phyloP scores from a whole-genome alignment of 2,797 vertebrate species.

The Ctenochaetus hawaiiensis region DNA sequence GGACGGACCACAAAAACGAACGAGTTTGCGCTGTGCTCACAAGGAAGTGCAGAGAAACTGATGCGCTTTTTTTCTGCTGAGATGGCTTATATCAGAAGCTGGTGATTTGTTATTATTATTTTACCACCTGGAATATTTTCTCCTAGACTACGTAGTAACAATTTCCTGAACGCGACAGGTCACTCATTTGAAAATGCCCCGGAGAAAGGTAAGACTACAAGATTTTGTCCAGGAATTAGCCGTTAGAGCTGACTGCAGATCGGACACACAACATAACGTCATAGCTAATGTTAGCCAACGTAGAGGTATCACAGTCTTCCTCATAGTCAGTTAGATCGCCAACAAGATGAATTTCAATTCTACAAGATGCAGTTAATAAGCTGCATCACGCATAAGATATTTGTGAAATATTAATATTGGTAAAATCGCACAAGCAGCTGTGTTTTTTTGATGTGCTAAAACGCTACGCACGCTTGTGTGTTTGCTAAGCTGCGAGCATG shows the following conservation, averaged over 20 bases:
- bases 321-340: too few species aligned
- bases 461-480: conserved; percentile 47
- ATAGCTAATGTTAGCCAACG: conserved; percentile 60
- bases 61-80: conserved; percentile 63
- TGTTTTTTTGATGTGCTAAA: conserved; percentile 39
- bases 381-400: neutral
- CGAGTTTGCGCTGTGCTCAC: conserved; percentile 52
- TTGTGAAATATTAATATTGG: neutral
- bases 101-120: neutral
- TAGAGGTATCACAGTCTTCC: neutral
- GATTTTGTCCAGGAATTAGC: conserved; percentile 29
- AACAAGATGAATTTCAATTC: neutral
- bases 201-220: conserved; percentile 78
- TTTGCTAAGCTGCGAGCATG: conserved; percentile 41
- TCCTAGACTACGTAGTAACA: neutral
- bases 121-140: neutral
- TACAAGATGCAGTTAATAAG: neutral
- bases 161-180: neutral
- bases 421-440: neutral
- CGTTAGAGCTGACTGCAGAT: conserved; percentile 29
- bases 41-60: conserved; percentile 69
- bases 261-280: conserved; percentile 67
- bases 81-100: conserved; percentile 50
- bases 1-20: conserved; percentile 42
- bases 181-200: conserved; percentile 70